Percentiles rank a stretch among this genome's conserved stretches.
phyloP scores from a whole-genome alignment of 2,113 vertebrate genomes.

The Lampris incognitus region DNA sequence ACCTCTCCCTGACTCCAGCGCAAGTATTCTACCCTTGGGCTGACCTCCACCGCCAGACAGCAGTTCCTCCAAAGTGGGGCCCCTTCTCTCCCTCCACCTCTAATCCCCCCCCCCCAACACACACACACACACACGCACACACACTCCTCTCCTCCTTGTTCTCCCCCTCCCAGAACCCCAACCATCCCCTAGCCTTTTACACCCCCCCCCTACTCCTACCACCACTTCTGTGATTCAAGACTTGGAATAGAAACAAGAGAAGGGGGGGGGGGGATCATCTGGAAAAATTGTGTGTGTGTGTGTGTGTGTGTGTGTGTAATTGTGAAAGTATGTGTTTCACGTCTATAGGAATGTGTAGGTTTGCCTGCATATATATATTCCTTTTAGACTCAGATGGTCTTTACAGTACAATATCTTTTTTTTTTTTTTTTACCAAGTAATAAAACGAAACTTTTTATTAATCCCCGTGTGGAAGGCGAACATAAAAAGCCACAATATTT shows the following conservation, averaged over 20 bases:
- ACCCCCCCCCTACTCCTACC: conserved; percentile 38
- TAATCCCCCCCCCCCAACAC: conserved; percentile 39
- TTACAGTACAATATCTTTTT: conserved; percentile 30
- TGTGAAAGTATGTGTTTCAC: conserved; percentile 30
- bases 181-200: conserved; percentile 1
- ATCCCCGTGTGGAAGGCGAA: conserved; percentile 34
- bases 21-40: conserved; percentile 85
- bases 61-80: conserved; percentile 77
- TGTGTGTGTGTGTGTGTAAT: conserved; percentile 29
- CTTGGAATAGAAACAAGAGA: conserved; percentile 69
- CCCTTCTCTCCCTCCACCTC: conserved; percentile 62
- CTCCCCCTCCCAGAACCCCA: conserved; percentile 8
- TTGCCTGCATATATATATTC: conserved; percentile 31
- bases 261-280: conserved; percentile 59
- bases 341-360: conserved; percentile 16
- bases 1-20: conserved; percentile 84
- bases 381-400: conserved; percentile 17
- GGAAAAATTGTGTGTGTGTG: conserved; percentile 28
- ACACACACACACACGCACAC: not conserved
- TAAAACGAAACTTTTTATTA: conserved; percentile 32
- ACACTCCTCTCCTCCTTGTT: conserved; percentile 8
- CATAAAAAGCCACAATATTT: conserved; percentile 34
- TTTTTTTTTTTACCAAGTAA: not conserved
- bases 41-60: conserved; percentile 84
- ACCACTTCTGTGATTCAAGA: conserved; percentile 68